phyloP scores from a whole-genome alignment of 2,888 invertebrate species.

The Mechanitis messenoides region DNA sequence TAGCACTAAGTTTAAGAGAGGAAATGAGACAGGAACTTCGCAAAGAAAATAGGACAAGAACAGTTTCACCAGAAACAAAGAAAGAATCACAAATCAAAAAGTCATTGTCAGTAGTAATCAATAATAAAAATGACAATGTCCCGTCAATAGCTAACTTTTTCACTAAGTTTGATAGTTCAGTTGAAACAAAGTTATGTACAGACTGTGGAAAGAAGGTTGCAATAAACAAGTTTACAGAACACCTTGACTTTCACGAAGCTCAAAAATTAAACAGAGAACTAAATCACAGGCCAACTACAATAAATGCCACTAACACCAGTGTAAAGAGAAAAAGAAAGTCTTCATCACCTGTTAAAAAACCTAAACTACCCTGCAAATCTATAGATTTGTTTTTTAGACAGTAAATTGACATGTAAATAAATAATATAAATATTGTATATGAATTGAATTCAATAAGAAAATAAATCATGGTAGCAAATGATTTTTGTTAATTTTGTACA shows the following conservation, averaged over 20 bases:
- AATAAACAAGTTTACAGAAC: slow-evolving; percentile 80
- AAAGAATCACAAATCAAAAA: slow-evolving; percentile 32
- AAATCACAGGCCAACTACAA: slow-evolving; percentile 58
- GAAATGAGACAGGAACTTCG: slow-evolving; percentile 65
- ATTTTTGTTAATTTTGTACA: too few relatives aligned
- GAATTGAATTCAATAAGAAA: neutral
- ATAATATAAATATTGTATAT: slow-evolving; percentile 3
- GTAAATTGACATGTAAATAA: slow-evolving; percentile 8
- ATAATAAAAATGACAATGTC: slow-evolving; percentile 41
- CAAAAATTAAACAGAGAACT: slow-evolving; percentile 82
- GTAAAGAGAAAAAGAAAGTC: slow-evolving; percentile 60
- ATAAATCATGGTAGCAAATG: slow-evolving; percentile 6
- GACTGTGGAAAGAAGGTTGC: slow-evolving; percentile 82
- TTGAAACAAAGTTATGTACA: slow-evolving; percentile 74
- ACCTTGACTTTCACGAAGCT: slow-evolving; percentile 91
- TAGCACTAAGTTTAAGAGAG: slow-evolving; percentile 80
- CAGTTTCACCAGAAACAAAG: slow-evolving; percentile 32
- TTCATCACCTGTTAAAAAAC: slow-evolving; percentile 52
- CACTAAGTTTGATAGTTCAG: slow-evolving; percentile 56
- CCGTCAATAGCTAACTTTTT: slow-evolving; percentile 62
- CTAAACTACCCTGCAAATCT: slow-evolving; percentile 58
- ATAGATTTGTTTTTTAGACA: slow-evolving; percentile 63
- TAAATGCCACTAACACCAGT: slow-evolving; percentile 32
- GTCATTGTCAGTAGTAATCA: slow-evolving; percentile 20
- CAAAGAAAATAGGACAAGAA: slow-evolving; percentile 35